Conservation (phyloP, 2,888 invertebrate genomes). For the Dryococelus australis region DNA sequence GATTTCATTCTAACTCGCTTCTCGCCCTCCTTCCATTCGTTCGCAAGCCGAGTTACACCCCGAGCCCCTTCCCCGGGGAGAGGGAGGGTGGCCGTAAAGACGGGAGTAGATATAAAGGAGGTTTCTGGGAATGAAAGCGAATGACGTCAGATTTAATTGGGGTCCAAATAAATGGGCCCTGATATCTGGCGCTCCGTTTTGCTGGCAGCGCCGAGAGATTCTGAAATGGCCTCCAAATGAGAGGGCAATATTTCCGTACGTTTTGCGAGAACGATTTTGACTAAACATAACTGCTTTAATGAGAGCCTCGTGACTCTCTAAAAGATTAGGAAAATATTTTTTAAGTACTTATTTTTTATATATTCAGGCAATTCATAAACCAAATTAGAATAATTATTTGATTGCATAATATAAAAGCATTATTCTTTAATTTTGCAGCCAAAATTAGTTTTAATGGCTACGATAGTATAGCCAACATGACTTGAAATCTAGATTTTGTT, state of each 20-base stretch:
- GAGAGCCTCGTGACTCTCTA: no score
- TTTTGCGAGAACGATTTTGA: neutral
- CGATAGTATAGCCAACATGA: no score
- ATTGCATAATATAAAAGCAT: no score
- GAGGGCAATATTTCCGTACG: neutral
- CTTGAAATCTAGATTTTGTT: no score
- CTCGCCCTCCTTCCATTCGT: neutral
- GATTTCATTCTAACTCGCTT: slow-evolving; percentile 5
- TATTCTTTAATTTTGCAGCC: no score
- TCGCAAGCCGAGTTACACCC: no score
- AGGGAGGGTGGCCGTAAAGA: neutral
- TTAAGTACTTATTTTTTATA: no score
- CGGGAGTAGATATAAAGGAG: neutral
- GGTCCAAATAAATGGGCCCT: neutral
- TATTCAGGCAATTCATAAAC: no score
- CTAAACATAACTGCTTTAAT: neutral
- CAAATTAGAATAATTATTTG: no score
- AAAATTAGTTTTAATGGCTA: no score
- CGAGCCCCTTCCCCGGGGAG: no score
- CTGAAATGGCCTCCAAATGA: neutral
- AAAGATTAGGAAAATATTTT: no score
- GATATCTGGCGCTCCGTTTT: slow-evolving; percentile 1
- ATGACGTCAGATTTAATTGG: slow-evolving; percentile 11
- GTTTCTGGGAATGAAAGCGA: neutral
- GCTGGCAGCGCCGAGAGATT: neutral